Evolutionary conservation across 2,797 vertebrate species (phyloP).

Genomic region (Pipistrellus pipistrellus): DNA sequence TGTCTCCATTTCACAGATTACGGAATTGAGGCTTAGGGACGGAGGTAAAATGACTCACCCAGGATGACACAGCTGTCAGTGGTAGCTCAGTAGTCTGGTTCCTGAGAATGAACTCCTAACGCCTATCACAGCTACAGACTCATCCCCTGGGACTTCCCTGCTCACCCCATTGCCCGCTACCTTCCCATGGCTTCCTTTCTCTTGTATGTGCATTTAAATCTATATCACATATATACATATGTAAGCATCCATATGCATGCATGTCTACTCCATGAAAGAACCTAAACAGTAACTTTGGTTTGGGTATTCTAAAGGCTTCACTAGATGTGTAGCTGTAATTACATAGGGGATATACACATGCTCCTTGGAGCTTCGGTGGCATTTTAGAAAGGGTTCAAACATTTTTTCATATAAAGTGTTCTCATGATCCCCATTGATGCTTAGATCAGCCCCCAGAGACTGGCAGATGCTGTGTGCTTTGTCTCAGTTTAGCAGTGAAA

Average conservation of each 20-base stretch:
- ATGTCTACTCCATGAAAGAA: neutral
- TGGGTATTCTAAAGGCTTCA: neutral
- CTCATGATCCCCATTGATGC: neutral
- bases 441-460: neutral
- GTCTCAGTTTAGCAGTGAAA: neutral
- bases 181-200: neutral
- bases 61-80: neutral
- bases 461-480: neutral
- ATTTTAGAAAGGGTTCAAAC: constrained; percentile 25
- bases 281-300: neutral
- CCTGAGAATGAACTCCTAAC: neutral
- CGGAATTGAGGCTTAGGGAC: neutral
- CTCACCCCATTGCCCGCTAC: neutral
- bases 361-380: neutral
- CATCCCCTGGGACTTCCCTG: no score
- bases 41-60: neutral
- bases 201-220: neutral
- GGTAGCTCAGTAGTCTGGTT: neutral
- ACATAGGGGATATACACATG: neutral
- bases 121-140: neutral
- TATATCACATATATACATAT: neutral
- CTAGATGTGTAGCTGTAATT: neutral
- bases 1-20: neutral
- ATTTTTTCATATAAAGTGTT: neutral
- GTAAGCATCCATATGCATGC: neutral